Conservation (phyloP, 2,797 vertebrate species). For the Acestrorhynchus altus region DNA sequence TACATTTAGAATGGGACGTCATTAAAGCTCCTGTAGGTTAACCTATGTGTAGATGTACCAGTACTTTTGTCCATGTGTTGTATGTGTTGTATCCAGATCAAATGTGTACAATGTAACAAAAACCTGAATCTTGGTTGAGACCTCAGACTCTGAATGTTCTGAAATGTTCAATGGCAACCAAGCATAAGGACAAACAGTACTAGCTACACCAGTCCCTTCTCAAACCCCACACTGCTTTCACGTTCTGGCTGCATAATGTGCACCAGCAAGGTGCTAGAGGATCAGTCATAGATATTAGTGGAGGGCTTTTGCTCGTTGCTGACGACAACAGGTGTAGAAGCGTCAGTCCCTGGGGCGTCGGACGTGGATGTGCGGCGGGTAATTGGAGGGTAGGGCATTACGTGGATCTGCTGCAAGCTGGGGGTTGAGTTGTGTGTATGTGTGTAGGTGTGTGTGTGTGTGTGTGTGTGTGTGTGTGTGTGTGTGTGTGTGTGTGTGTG, state of each 20-base stretch:
- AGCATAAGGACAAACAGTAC: conserved; percentile 25
- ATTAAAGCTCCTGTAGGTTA: too few species aligned
- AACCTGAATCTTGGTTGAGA: too few species aligned
- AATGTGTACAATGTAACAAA: too few species aligned
- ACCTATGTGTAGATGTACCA: too few species aligned
- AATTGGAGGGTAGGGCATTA: conserved; percentile 62
- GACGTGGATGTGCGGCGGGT: conserved; percentile 55
- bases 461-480: neutral
- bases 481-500: neutral
- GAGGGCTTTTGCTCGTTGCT: conserved; percentile 45
- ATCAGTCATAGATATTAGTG: conserved; percentile 46
- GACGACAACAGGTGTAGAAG: conserved; percentile 70
- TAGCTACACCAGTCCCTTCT: conserved; percentile 12
- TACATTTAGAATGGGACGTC: too few species aligned
- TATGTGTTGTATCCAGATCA: too few species aligned
- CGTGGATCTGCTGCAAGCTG: conserved; percentile 54
- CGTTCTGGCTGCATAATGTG: conserved; percentile 1
- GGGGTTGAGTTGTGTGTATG: conserved; percentile 18
- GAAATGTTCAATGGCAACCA: too few species aligned
- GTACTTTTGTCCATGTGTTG: too few species aligned
- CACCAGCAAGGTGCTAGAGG: conserved; percentile 9
- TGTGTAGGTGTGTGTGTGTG: conserved; percentile 15
- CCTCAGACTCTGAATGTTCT: neutral
- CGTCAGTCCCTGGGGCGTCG: conserved; percentile 52
- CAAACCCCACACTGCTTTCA: conserved; percentile 1